Conservation (phyloP, 2,113 vertebrate species). For the pig (Sus scrofa) region DNA sequence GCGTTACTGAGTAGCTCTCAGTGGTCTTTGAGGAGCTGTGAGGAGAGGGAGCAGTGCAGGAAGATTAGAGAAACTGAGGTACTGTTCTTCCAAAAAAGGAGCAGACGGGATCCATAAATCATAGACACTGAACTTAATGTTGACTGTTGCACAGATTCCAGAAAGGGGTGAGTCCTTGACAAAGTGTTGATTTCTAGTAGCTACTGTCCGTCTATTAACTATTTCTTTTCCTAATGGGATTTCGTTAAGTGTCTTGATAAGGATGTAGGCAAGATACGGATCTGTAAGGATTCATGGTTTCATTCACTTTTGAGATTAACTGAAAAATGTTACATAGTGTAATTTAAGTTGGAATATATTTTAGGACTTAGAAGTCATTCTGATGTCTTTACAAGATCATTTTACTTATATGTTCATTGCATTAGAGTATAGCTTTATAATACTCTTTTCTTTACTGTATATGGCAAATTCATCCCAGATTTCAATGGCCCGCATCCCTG, state of each 20-base stretch:
- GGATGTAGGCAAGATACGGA: background rate
- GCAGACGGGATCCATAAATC: background rate
- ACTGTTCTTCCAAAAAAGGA: background rate
- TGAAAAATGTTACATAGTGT: background rate
- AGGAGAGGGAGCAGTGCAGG: background rate
- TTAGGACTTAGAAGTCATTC: conserved; percentile 23
- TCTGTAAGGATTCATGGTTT: background rate
- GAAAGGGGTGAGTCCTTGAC: background rate
- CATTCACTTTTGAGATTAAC: background rate
- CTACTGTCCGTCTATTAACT: background rate
- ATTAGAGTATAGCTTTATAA: background rate
- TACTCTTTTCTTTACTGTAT: background rate
- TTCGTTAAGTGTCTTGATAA: background rate
- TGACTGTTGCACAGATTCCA: background rate
- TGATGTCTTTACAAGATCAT: background rate
- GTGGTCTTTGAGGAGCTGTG: background rate
- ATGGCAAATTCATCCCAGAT: background rate
- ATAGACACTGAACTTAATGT: background rate
- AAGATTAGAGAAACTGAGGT: background rate
- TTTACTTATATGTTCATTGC: background rate
- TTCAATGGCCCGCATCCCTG: background rate
- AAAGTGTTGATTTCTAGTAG: background rate
- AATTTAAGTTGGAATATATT: conserved; percentile 42
- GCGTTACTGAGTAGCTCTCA: background rate
- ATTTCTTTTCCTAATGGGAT: background rate